Evolutionary conservation across 2,888 invertebrate species (phyloP).

Genomic region (Drosophila helvetica): DNA sequence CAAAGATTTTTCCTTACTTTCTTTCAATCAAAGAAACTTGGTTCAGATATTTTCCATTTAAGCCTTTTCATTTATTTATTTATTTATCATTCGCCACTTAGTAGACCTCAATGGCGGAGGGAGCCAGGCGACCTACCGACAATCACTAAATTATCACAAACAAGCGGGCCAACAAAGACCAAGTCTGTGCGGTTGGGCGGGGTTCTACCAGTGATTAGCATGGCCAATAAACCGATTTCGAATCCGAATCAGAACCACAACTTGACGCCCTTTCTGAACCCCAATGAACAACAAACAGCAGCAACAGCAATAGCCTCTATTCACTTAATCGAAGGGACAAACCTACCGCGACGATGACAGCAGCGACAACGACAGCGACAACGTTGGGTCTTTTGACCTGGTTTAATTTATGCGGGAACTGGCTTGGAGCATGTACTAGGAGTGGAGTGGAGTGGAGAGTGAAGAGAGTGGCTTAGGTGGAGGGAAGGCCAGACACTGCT

Average conservation of each 20-base stretch:
- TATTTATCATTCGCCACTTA: neutral
- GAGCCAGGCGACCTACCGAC: neutral
- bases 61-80: neutral
- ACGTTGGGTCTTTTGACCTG: constrained; percentile 53
- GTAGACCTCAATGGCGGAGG: too few relatives aligned
- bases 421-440: neutral
- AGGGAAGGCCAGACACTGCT: constrained; percentile 16
- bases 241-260: constrained; percentile 47
- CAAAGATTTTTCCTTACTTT: too few relatives aligned
- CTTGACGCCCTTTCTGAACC: constrained; percentile 61
- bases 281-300: constrained; percentile 5
- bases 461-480: constrained; percentile 47
- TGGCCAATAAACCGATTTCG: constrained; percentile 61
- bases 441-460: constrained; percentile 9
- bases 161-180: constrained; percentile 10
- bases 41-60: neutral
- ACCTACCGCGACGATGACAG: constrained; percentile 44
- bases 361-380: neutral
- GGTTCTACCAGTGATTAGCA: constrained; percentile 44
- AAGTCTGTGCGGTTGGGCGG: neutral
- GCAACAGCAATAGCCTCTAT: neutral
- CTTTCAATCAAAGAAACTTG: neutral
- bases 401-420: constrained; percentile 69
- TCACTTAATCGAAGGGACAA: constrained; percentile 19
- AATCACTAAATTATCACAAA: constrained; percentile 31